Evolutionary conservation across 1,140 invertebrate species (phyloP).

Genomic region (Dendroctonus valens): DNA sequence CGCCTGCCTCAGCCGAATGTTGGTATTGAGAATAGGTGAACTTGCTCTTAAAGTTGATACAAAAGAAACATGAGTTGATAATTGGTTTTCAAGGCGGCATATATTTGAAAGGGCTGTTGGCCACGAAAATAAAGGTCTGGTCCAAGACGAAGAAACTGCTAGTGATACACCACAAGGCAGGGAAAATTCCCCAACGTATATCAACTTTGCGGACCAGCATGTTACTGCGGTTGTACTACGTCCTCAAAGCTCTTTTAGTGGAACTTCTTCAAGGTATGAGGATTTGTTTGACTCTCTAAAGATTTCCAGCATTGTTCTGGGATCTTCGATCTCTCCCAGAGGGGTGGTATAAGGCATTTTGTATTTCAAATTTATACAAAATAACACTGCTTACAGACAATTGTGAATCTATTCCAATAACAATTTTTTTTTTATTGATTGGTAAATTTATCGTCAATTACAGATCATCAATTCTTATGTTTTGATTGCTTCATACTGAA

Average conservation of each 20-base stretch:
- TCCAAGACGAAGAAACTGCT: conserved; percentile 14
- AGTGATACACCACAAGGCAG: conserved; percentile 13
- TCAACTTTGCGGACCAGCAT: conserved; percentile 43
- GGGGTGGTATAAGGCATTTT: too few species aligned
- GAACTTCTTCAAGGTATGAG: conserved; percentile 38
- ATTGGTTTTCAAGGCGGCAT: conserved; percentile 29
- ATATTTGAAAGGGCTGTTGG: conserved; percentile 41
- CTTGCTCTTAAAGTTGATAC: conserved; percentile 4
- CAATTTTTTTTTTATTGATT: too few species aligned
- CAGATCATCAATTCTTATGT: too few species aligned
- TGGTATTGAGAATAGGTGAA: conserved; percentile 36
- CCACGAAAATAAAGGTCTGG: conserved; percentile 33
- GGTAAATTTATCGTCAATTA: too few species aligned
- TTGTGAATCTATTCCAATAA: too few species aligned
- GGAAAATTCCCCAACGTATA: conserved; percentile 45
- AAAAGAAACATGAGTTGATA: background rate
- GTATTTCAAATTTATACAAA: too few species aligned
- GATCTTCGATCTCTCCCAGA: too few species aligned
- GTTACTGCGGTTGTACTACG: conserved; percentile 32
- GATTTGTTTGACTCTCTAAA: too few species aligned
- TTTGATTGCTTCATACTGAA: too few species aligned
- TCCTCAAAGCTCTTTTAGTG: conserved; percentile 41
- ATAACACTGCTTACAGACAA: too few species aligned
- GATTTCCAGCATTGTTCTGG: too few species aligned
- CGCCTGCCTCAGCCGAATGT: conserved; percentile 18